Percentiles rank a stretch among this genome's conserved stretches.
phyloP scores from a whole-genome alignment of 1,140 invertebrate species.

The Drosophila lini region DNA sequence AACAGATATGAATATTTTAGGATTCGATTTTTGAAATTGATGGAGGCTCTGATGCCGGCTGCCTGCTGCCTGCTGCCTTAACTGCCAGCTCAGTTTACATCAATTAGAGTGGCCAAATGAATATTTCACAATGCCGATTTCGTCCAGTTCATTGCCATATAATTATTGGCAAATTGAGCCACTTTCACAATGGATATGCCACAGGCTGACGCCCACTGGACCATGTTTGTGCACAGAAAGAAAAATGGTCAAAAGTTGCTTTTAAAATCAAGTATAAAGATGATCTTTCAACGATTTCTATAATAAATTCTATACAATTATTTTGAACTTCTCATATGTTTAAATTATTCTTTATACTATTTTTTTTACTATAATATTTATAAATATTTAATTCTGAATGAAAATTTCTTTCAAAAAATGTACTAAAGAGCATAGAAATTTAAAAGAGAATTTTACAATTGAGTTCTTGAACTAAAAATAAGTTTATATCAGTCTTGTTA shows the following conservation, averaged over 20 bases:
- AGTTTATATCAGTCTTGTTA: not conserved
- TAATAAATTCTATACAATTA: not conserved
- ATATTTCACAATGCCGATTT: slow-evolving; percentile 65
- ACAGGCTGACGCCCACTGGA: slow-evolving; percentile 6
- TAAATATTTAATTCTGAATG: too few species aligned
- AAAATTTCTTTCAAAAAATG: too few species aligned
- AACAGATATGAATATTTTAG: slow-evolving; percentile 31
- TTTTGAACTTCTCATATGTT: too few species aligned
- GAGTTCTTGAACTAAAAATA: not conserved
- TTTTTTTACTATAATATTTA: not conserved
- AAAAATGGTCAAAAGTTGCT: not conserved
- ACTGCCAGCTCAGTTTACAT: slow-evolving; percentile 46
- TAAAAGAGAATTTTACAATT: not conserved
- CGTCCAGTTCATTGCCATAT: slow-evolving; percentile 45
- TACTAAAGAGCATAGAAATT: not conserved
- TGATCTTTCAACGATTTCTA: too few species aligned
- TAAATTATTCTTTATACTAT: too few species aligned
- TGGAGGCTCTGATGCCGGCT: not conserved
- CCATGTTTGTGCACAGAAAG: not conserved
- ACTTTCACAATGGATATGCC: slow-evolving; percentile 41
- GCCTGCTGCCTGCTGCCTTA: not conserved
- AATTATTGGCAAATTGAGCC: slow-evolving; percentile 60
- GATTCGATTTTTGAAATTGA: not conserved
- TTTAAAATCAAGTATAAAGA: too few species aligned
- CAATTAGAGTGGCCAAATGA: slow-evolving; percentile 65